Evolutionary conservation across 1,140 invertebrate genomes (phyloP), one percentile per base, ranked within the genome.

Genomic region (Octopus sinensis): DNA sequence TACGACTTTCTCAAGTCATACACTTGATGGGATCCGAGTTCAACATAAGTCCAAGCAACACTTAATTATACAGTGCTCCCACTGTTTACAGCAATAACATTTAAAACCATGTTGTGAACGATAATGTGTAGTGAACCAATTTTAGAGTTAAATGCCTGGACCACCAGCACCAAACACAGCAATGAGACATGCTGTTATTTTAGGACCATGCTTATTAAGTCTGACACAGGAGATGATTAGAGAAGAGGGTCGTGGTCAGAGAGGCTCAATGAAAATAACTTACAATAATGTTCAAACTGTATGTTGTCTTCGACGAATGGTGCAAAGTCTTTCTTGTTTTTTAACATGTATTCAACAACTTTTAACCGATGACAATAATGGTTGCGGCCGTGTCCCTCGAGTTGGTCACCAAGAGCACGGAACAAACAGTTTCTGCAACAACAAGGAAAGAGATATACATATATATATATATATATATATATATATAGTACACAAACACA

Each of bases 271-370:
- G 30, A 43, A n/a, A n/a, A 23, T 6, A 54, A 78, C 85, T 89
- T 88, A 92, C 92, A 85, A 85, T 92, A 90, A 82, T 89, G 89
- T 78, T 92, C 92, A 88, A 92, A 93, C 17, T 91, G 88, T 13
- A 91, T 86, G 84, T 92, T 91, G 87, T 92, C 92, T 85, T 92
- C 92, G 5, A 92, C 90, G 85, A 93, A 93, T 13, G 92, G 92
- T 85, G 92, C 92, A 88, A 92, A 93, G 85, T 92, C 92, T 76
- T 85, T 82, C 54, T 90, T 85, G 83, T 92, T 88, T 53, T 91
- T 86, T 17, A 86, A 81, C 90, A 93, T 92, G 84, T 89, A 92
- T 17, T 91, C 87, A 12, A 91, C 91, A 10, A 92, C 90, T 81
- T 91, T 88, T 82, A 90, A 86, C 53, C 92, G 85, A 83, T 92